Base-by-base conservation (phyloP, 2,888 invertebrate genomes). In the Synergus laeviventris region DNA sequence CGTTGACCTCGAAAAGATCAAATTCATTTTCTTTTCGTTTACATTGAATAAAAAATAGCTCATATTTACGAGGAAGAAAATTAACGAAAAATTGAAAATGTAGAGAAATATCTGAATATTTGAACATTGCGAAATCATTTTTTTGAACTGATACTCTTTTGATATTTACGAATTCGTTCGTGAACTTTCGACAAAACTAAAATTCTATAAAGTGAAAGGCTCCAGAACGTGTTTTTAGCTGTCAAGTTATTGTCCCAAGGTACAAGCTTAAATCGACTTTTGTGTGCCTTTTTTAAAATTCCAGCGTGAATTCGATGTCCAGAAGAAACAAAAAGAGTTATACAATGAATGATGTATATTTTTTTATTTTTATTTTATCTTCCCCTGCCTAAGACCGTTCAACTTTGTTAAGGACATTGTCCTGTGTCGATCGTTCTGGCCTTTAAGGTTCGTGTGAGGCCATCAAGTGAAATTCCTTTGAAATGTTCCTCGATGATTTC, bases 351-450 rank as follows among this genome's bases (percentile, higher is more conserved):
- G 24, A 70, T 49, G 31, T 31, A 31, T n/a, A 12, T 45, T 66
- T 66, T 45, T 24, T 70, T 11, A 2, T 31, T 16, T 39, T 4
- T 42, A 42, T 42, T 59, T 11, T 3, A 38, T 31, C 49, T 31
- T 70, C 49, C 45, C 49, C 49, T 70, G n/a, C 70, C 70, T 36
- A 70, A 54, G 70, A 70, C 54, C 70, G 75, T 74, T 75, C 79
- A 75, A 77, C 78, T 77, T 81, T 78, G 80, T 81, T 81, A 80
- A 81, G 81, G 81, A 81, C 81, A 80, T 76, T 80, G 81, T 81
- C 81, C 81, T 80, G 81, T 66, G 78, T 77, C 79, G 70, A 75
- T 39, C 74, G 79, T 76, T 78, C 77, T 75, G 78, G 77, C 80
- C 81, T 81, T 80, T 78, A 78, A 78, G 78, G 78, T 81, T 81